phyloP scores from a whole-genome alignment of 1,140 invertebrate genomes.

The Heliconius nattereri region DNA sequence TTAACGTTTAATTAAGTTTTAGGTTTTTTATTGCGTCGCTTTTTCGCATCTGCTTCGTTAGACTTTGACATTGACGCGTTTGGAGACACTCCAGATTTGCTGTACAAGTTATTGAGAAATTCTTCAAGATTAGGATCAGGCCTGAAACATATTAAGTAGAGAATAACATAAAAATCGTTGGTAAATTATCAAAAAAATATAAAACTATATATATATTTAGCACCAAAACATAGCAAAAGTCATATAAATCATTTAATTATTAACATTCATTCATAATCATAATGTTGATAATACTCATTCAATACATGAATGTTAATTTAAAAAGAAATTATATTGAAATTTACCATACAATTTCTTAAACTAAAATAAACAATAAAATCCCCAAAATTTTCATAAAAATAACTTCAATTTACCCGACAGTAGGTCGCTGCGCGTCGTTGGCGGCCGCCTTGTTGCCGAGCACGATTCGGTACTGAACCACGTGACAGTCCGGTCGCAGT shows the following conservation, averaged over 20 bases:
- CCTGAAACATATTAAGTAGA: conserved; percentile 42
- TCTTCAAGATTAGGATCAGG: conserved; percentile 78
- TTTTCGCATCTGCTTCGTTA: conserved; percentile 53
- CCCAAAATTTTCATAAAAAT: too few relatives aligned
- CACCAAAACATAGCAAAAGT: too few relatives aligned
- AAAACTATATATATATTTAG: too few relatives aligned
- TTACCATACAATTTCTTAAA: too few relatives aligned
- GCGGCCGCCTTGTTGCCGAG: conserved; percentile 83
- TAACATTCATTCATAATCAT: too few relatives aligned
- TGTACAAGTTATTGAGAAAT: conserved; percentile 78
- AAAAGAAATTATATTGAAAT: too few relatives aligned
- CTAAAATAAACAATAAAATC: too few relatives aligned
- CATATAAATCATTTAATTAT: too few relatives aligned
- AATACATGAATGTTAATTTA: too few relatives aligned
- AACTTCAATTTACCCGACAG: conserved; percentile 42
- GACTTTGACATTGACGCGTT: conserved; percentile 47
- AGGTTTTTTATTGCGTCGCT: conserved; percentile 67
- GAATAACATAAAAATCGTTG: too few relatives aligned
- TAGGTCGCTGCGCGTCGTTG: conserved; percentile 45
- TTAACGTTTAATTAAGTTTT: conserved; percentile 52
- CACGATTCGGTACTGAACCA: conserved; percentile 95
- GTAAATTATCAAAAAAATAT: too few relatives aligned
- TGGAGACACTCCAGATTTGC: conserved; percentile 61
- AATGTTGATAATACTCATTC: too few relatives aligned
- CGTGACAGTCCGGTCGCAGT: conserved; percentile 92